Evolutionary conservation across 2,113 vertebrate genomes (phyloP).

Genomic region (Thymallus thymallus): DNA sequence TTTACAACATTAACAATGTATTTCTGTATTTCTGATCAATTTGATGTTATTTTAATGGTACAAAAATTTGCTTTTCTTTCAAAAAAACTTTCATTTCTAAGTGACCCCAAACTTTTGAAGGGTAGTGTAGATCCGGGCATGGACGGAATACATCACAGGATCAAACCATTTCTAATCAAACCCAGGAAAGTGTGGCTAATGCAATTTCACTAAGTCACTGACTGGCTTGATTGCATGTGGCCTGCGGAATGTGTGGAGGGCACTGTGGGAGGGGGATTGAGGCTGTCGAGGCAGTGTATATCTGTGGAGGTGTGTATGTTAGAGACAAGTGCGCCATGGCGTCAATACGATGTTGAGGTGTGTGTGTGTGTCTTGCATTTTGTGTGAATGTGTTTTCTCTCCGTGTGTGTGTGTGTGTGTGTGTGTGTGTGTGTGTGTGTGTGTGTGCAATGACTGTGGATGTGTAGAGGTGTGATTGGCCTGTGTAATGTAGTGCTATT

Average conservation of each 20-base stretch:
- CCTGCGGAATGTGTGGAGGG: slow-evolving; percentile 52
- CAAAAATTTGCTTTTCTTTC: too few species aligned
- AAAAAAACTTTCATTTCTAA: too few species aligned
- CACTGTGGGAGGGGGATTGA: slow-evolving; percentile 36
- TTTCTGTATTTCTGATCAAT: too few species aligned
- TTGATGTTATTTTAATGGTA: too few species aligned
- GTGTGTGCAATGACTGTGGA: not conserved
- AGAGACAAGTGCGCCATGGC: not conserved
- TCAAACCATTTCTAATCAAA: slow-evolving; percentile 79
- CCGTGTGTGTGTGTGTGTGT: slow-evolving; percentile 11
- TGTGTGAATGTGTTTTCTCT: not conserved
- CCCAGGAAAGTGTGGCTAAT: slow-evolving; percentile 79
- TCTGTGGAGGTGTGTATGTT: slow-evolving; percentile 18
- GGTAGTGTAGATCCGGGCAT: slow-evolving; percentile 58
- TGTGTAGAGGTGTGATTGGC: slow-evolving; percentile 12
- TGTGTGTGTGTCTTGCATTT: not conserved
- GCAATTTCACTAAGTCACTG: slow-evolving; percentile 84
- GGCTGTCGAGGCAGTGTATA: slow-evolving; percentile 37
- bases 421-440: not conserved
- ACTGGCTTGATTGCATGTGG: slow-evolving; percentile 77
- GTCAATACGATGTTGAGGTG: not conserved
- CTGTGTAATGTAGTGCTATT: slow-evolving; percentile 53
- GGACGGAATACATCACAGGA: slow-evolving; percentile 68
- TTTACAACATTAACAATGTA: too few species aligned
- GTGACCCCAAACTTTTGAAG: too few species aligned